These are phyloP conservation scores for Drosophila gunungcola DNA, from an alignment of 1,140 invertebrate genomes.

Conservation along the genomic window DNA sequence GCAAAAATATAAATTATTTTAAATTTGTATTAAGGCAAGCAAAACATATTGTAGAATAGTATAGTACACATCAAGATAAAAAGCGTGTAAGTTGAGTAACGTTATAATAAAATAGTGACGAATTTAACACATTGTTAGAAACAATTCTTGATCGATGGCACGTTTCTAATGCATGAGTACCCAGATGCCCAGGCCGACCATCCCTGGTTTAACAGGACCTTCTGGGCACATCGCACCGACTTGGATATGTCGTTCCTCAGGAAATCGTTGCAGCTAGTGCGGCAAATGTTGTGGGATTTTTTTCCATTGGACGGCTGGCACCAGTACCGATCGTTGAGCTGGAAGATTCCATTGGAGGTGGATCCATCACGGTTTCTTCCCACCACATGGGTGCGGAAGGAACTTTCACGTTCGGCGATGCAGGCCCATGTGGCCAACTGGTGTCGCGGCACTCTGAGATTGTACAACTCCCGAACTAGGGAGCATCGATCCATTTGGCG, in stretches of 20 bases:
- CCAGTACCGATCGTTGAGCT: conserved; percentile 80
- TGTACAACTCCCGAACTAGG: conserved; percentile 74
- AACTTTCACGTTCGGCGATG: conserved; percentile 68
- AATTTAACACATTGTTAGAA: conserved; percentile 35
- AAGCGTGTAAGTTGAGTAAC: too few species aligned
- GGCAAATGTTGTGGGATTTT: conserved; percentile 64
- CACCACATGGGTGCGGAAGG: conserved; percentile 53
- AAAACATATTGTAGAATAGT: too few species aligned
- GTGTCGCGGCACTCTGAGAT: conserved; percentile 66
- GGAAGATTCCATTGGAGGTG: conserved; percentile 78
- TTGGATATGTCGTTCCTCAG: conserved; percentile 59
- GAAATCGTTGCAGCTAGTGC: conserved; percentile 54
- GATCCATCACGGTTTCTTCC: conserved; percentile 68
- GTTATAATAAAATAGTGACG: too few species aligned
- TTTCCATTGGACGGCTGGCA: conserved; percentile 60
- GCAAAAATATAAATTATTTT: too few species aligned
- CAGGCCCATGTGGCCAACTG: conserved; percentile 60
- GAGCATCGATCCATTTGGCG: conserved; percentile 76
- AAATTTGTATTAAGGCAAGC: too few species aligned
- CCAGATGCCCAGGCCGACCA: conserved; percentile 76
- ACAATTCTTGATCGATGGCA: conserved; percentile 64
- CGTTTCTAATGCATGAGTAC: conserved; percentile 57
- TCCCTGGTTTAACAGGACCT: conserved; percentile 63
- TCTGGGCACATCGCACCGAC: conserved; percentile 70
- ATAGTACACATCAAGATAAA: too few species aligned